Conservation (phyloP, 2,888 invertebrate species). For the Trilocha varians region DNA sequence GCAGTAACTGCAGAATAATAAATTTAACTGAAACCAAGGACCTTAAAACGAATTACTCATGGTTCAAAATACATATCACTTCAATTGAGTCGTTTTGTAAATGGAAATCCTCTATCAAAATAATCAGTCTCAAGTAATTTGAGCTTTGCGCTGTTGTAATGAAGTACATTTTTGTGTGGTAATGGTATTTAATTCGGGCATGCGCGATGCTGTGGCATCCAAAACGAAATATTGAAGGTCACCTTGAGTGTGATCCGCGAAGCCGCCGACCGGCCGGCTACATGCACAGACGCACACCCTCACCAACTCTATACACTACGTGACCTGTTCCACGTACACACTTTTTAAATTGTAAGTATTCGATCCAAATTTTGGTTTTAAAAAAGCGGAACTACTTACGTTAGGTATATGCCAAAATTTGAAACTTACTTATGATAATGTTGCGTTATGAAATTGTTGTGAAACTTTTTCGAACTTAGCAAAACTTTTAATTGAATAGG, state of each 20-base stretch:
- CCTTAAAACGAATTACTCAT: neutral
- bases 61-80: neutral
- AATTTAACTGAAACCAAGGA: neutral
- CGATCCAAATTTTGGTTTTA: neutral
- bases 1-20: neutral
- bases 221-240: constrained; percentile 54
- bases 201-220: constrained; percentile 51
- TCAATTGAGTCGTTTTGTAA: constrained; percentile 7
- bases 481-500: neutral
- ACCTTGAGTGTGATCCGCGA: constrained; percentile 40
- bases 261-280: constrained; percentile 12
- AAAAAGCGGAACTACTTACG: neutral
- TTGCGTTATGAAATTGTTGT: neutral
- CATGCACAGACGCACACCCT: constrained; percentile 14
- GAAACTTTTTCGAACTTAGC: neutral
- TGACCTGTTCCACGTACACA: constrained; percentile 30
- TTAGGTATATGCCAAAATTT: neutral
- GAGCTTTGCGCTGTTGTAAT: constrained; percentile 16
- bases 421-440: too few species aligned
- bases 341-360: neutral
- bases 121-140: constrained; percentile 11
- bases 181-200: constrained; percentile 34
- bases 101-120: constrained; percentile 32
- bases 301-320: constrained; percentile 24
- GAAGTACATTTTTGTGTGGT: constrained; percentile 27